phyloP scores from a whole-genome alignment of 2,888 invertebrate genomes.

The Yponomeuta cagnagella region DNA sequence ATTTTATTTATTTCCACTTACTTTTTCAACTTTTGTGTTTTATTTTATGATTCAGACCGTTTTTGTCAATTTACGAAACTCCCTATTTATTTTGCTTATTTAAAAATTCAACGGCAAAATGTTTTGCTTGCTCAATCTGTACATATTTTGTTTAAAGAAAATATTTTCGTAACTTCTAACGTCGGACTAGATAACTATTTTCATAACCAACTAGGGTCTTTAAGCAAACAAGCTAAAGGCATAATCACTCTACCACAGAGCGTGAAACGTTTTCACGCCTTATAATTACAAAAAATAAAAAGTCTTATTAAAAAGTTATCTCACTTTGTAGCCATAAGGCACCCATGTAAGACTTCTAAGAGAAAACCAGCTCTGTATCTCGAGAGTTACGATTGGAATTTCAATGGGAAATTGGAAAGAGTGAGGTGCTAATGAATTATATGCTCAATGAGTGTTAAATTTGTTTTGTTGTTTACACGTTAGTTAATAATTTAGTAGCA shows the following conservation, averaged over 20 bases:
- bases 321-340: conserved; percentile 9
- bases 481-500: no score
- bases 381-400: conserved; percentile 5
- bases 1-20: no score
- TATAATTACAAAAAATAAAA: background rate
- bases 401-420: background rate
- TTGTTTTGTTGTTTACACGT: background rate
- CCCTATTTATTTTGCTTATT: no score
- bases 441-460: conserved; percentile 13
- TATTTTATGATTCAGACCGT: no score
- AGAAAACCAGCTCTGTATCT: background rate
- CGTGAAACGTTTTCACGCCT: background rate
- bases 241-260: background rate
- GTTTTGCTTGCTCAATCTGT: background rate
- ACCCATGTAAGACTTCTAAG: background rate
- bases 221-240: background rate
- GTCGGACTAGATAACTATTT: background rate
- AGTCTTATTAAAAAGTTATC: conserved; percentile 1
- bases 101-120: no score
- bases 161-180: background rate
- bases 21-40: no score
- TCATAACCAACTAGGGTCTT: background rate
- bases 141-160: background rate
- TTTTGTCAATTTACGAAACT: no score
- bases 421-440: conserved; percentile 12